Evolutionary conservation across 2,797 vertebrate species (phyloP).

Genomic region (Galago senegalensis): DNA sequence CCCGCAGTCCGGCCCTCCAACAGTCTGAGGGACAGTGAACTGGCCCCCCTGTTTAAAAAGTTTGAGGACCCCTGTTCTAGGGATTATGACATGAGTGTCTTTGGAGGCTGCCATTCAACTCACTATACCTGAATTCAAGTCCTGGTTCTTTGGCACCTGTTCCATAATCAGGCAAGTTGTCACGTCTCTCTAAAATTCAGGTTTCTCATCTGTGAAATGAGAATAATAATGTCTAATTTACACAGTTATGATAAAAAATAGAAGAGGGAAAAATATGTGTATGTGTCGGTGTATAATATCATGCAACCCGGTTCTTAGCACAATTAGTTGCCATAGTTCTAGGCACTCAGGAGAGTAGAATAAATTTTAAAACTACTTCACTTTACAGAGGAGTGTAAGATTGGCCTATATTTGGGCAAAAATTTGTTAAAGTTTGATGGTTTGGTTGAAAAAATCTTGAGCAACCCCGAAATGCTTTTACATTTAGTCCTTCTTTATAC

Average conservation of each 20-base stretch:
- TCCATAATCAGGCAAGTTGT: background rate
- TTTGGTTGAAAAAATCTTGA: slow-evolving; percentile 71
- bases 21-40: too few species aligned
- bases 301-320: background rate
- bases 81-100: background rate
- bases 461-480: slow-evolving; percentile 59
- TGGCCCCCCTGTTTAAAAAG: too few species aligned
- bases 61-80: too few species aligned
- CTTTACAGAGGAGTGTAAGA: slow-evolving; percentile 15
- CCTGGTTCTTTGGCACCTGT: background rate
- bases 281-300: background rate
- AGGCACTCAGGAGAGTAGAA: background rate
- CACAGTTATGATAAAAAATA: background rate
- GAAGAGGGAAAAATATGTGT: background rate
- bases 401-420: background rate
- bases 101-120: background rate
- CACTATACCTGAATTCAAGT: background rate
- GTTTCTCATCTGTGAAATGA: slow-evolving; percentile 19
- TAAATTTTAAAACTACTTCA: slow-evolving; percentile 36
- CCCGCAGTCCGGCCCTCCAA: too few species aligned
- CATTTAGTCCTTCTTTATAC: slow-evolving; percentile 57
- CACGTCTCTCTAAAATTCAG: background rate
- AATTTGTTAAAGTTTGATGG: slow-evolving; percentile 62
- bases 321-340: background rate
- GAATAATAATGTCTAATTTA: background rate